These are phyloP conservation scores for Albula glossodonta DNA, from an alignment of 2,113 vertebrate genomes.

Conservation along the genomic window DNA sequence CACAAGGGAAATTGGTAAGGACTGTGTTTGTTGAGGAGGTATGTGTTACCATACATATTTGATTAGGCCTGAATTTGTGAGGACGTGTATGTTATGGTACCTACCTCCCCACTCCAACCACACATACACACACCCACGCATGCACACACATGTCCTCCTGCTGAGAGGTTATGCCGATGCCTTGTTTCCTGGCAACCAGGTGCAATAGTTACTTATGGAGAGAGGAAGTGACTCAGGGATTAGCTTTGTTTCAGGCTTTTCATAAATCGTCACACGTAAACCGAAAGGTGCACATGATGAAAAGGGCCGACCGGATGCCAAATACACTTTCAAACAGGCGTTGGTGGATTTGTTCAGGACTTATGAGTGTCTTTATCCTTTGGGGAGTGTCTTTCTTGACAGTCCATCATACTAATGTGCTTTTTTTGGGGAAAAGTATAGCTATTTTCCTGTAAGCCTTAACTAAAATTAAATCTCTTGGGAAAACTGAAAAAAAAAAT, in stretches of 20 bases:
- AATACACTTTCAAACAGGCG: background rate
- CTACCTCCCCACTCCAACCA: background rate
- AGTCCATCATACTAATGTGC: too few relatives aligned
- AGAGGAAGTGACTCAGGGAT: constrained; percentile 29
- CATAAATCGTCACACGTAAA: constrained; percentile 38
- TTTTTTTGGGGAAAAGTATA: background rate
- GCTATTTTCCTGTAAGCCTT: background rate
- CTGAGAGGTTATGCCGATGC: background rate
- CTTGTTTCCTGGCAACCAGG: constrained; percentile 44
- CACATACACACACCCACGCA: background rate
- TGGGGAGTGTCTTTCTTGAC: background rate
- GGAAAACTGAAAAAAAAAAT: background rate
- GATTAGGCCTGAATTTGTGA: background rate
- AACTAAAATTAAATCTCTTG: background rate
- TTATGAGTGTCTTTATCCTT: background rate
- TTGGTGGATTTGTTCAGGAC: background rate
- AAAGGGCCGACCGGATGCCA: background rate
- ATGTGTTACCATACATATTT: background rate
- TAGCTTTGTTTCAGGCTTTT: constrained; percentile 35
- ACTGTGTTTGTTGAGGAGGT: background rate
- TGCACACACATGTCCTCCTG: background rate
- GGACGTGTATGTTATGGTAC: too few relatives aligned
- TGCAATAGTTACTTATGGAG: constrained; percentile 7
- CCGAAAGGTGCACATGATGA: background rate
- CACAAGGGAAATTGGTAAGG: too few relatives aligned